Base-by-base conservation (phyloP, 2,888 invertebrate species). In the Hypomecis atomaria region DNA sequence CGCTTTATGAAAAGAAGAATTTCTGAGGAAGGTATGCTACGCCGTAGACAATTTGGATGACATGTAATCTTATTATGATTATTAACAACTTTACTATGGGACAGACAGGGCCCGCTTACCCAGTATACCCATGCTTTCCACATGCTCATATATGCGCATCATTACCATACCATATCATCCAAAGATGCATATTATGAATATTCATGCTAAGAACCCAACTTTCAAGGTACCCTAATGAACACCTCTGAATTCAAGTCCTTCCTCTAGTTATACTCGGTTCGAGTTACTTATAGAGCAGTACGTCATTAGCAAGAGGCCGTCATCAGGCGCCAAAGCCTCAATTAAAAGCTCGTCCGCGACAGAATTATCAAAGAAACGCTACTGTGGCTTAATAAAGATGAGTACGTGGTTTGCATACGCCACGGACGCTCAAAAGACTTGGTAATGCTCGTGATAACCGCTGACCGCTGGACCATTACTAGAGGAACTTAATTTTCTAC, bases 311-410 rank as follows among this genome's bases (percentile, higher is more conserved):
- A 69, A 68, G 59, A 59, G 71, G 62, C 67, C 68, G 74, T 83
- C 83, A 82, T 82, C 79, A 82, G 79, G 76, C 81, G 77, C 76
- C 76, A 74, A 67, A 74, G 70, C 74, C 76, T 76, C 82, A 84
- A 86, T 89, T 85, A 88, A 79, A 76, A 78, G 69, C 72, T 77
- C 75, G 74, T 71, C 63, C 79, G 74, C 73, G 80, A 76, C 79
- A 76, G 72, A 80, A 81, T 82, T 82, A 81, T 82, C 81, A 84
- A 82, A 82, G 72, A 78, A 82, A 81, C 80, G 79, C 78, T 79
- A 73, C 78, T 71, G 77, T 76, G 75, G 75, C 77, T 86, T 86
- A 84, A 86, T 88, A 85, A 85, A 87, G 84, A 85, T 82, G 84
- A 82, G 78, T 68, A 73, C 88, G 87, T 86, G 90, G 75, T 77